Evolutionary conservation across 2,113 vertebrate genomes (phyloP).

Genomic region (Toxotes jaculatrix): DNA sequence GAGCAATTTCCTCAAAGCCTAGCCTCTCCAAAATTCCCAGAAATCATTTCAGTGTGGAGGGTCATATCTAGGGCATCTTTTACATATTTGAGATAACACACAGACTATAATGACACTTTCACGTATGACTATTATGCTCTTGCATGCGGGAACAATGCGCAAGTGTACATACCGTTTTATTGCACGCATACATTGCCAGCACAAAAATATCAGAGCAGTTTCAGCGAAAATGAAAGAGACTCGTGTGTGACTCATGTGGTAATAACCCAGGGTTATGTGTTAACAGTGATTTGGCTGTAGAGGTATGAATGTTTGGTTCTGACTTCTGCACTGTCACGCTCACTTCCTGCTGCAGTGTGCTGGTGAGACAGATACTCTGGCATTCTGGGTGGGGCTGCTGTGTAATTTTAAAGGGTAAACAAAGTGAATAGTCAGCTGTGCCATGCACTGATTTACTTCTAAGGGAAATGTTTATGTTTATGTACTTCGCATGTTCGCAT

Average conservation of each 20-base stretch:
- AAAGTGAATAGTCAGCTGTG: conserved; percentile 44
- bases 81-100: conserved; percentile 24
- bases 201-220: conserved; percentile 29
- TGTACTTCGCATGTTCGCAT: neutral
- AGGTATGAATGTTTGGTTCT: conserved; percentile 41
- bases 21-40: conserved; percentile 58
- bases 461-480: neutral
- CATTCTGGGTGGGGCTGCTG: conserved; percentile 57
- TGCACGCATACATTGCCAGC: neutral
- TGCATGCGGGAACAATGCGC: neutral
- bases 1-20: conserved; percentile 73
- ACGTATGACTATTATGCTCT: neutral
- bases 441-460: neutral
- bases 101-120: neutral
- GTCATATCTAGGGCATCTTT: conserved; percentile 53
- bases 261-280: conserved; percentile 17
- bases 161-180: neutral
- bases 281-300: conserved; percentile 25
- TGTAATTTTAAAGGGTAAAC: conserved; percentile 29
- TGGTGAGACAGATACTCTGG: conserved; percentile 43
- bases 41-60: conserved; percentile 45
- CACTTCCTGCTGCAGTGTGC: conserved; percentile 48
- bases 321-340: conserved; percentile 32
- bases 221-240: conserved; percentile 58
- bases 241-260: conserved; percentile 48